Conservation (phyloP, 2,797 vertebrate species). For the Coluber constrictor region DNA sequence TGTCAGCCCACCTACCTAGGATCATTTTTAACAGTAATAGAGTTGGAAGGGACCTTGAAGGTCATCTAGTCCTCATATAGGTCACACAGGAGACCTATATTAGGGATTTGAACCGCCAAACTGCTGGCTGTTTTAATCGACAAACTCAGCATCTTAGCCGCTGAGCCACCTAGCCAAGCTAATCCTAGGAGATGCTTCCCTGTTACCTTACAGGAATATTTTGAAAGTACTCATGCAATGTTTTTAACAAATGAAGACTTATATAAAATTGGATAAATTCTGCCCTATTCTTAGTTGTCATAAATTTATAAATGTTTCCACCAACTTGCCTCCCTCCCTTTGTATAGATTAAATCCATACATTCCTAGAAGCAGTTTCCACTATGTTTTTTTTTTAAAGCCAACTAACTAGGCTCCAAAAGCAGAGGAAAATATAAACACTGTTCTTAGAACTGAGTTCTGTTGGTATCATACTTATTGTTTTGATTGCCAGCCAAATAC, state of each 20-base stretch:
- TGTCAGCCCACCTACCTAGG: background rate
- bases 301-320: background rate
- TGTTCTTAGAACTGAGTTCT: constrained; percentile 3
- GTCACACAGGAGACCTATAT: too few relatives aligned
- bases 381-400: background rate
- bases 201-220: background rate
- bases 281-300: too few relatives aligned
- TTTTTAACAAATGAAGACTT: background rate
- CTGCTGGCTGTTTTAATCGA: too few relatives aligned
- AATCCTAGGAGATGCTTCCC: background rate
- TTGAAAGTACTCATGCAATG: background rate
- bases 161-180: too few relatives aligned
- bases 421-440: constrained; percentile 2
- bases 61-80: too few relatives aligned
- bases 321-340: background rate
- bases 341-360: background rate
- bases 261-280: background rate
- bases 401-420: background rate
- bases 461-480: background rate
- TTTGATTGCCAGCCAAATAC: background rate
- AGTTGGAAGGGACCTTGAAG: too few relatives aligned
- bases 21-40: too few relatives aligned
- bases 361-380: background rate
- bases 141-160: too few relatives aligned
- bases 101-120: too few relatives aligned